A percentile compares a stretch with the other conserved stretches of the same genome.
phyloP scores from a whole-genome alignment of 2,113 vertebrate species.

The Diadophis punctatus region DNA sequence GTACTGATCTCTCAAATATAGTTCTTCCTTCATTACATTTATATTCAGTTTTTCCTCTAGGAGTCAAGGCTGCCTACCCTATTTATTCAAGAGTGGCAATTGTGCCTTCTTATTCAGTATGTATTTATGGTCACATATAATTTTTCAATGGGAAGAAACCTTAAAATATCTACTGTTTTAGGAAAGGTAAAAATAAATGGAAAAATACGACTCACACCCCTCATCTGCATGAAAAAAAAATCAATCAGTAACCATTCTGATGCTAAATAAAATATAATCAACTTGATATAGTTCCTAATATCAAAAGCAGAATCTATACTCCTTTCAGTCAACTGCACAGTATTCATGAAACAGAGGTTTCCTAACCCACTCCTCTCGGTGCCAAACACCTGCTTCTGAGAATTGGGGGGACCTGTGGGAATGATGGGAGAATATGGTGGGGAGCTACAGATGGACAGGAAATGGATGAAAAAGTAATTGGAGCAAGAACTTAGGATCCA shows the following conservation, averaged over 20 bases:
- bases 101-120: not conserved
- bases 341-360: not conserved
- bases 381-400: not conserved
- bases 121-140: not conserved
- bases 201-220: slow-evolving; percentile 32
- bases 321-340: not conserved
- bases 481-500: not conserved
- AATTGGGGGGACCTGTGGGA: not conserved
- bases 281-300: not conserved
- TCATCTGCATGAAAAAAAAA: slow-evolving; percentile 41
- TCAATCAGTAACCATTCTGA: slow-evolving; percentile 42
- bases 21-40: not conserved
- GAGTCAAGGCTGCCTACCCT: not conserved
- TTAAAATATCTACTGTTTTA: not conserved
- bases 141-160: not conserved
- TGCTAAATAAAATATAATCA: slow-evolving; percentile 40
- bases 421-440: not conserved
- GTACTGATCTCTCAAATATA: not conserved
- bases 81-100: not conserved
- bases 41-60: not conserved
- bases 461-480: not conserved
- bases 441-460: not conserved
- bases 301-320: too few relatives aligned
- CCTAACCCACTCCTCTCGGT: not conserved
- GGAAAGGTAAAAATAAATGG: slow-evolving; percentile 24